phyloP scores from a whole-genome alignment of 2,113 vertebrate species.

The Hippopotamus amphibius region DNA sequence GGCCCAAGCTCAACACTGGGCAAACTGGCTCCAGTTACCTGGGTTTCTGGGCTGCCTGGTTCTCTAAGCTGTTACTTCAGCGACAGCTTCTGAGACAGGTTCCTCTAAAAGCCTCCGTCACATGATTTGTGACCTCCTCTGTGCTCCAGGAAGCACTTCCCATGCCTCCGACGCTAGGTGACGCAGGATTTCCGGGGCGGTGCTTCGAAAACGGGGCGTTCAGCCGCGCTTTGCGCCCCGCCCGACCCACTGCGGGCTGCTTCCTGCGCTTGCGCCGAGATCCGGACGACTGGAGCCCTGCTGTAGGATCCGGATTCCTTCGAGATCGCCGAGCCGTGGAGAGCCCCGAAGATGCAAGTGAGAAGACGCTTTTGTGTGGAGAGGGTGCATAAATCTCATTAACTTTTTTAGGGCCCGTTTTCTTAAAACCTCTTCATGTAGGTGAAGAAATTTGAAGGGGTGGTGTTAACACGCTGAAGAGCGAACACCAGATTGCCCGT shows the following conservation, averaged over 20 bases:
- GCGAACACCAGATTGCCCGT: neutral
- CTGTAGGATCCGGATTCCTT: accelerated
- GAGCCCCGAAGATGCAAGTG: accelerated
- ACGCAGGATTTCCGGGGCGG: neutral
- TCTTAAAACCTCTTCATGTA: neutral
- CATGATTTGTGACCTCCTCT: neutral
- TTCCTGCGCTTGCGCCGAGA: neutral
- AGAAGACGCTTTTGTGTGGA: too few relatives aligned
- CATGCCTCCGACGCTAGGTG: accelerated
- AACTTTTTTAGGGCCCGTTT: neutral
- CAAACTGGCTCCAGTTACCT: neutral
- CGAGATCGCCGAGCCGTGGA: accelerated
- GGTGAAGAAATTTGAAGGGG: neutral
- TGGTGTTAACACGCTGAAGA: neutral
- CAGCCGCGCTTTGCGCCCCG: accelerated
- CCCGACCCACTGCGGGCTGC: accelerated
- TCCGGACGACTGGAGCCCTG: accelerated
- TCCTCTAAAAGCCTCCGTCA: constrained; percentile 44
- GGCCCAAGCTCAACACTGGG: neutral
- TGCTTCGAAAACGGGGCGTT: accelerated
- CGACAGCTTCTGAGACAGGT: neutral
- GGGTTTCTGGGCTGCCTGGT: neutral
- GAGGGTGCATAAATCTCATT: neutral
- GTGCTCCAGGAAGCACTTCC: constrained; percentile 43
- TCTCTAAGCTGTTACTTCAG: neutral